Evolutionary conservation across 2,113 vertebrate species (phyloP).

Genomic region (Albula glossodonta): DNA sequence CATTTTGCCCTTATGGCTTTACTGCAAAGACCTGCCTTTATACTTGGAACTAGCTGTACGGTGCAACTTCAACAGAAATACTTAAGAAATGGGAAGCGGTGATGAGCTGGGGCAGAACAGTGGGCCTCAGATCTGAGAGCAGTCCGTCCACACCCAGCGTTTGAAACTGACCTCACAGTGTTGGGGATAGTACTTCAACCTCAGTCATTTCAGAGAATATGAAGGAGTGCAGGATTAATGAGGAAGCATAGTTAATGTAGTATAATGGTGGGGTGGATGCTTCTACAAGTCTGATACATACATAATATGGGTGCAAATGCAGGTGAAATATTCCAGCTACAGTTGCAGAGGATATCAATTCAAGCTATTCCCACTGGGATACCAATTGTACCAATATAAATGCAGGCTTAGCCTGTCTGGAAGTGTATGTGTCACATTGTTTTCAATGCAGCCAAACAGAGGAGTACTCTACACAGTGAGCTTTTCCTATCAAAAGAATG

Average conservation of each 20-base stretch:
- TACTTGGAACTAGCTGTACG: not conserved
- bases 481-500: slow-evolving; percentile 37
- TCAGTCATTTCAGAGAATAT: not conserved
- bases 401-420: too few relatives aligned
- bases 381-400: too few relatives aligned
- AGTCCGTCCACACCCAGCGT: slow-evolving; percentile 43
- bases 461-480: not conserved
- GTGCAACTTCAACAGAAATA: too few relatives aligned
- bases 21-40: not conserved
- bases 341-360: not conserved
- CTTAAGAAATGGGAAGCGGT: too few relatives aligned
- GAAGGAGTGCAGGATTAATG: too few relatives aligned
- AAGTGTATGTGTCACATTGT: too few relatives aligned
- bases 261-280: too few relatives aligned
- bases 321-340: not conserved
- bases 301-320: not conserved
- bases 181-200: not conserved
- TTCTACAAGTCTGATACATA: not conserved
- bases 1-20: not conserved
- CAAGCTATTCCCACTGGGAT: too few relatives aligned
- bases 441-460: not conserved
- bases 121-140: not conserved
- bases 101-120: too few relatives aligned
- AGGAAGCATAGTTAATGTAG: not conserved
- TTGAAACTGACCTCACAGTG: slow-evolving; percentile 37